These are phyloP conservation scores for Acanthurus leucopareius DNA, from an alignment of 2,797 vertebrate species.

Conservation along the genomic window DNA sequence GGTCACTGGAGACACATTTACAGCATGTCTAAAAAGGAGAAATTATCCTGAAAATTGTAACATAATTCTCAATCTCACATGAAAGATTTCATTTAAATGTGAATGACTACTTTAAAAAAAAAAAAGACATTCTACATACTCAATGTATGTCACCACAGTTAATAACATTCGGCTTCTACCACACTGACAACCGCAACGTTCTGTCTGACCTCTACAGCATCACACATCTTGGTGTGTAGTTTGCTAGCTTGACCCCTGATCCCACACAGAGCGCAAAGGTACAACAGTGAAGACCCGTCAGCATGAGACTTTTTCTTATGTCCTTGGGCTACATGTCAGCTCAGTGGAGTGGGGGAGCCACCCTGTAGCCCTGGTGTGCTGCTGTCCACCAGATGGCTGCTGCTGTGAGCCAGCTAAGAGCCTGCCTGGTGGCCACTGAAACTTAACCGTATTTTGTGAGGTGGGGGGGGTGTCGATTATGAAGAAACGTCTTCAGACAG, in stretches of 20 bases:
- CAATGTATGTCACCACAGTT: background rate
- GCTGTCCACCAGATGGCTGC: conserved; percentile 92
- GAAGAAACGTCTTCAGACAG: conserved; percentile 90
- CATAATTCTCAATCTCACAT: background rate
- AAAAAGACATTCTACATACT: background rate
- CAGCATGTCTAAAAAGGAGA: background rate
- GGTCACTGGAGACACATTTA: background rate
- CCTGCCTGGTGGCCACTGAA: conserved; percentile 85
- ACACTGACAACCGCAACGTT: background rate
- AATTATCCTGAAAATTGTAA: background rate
- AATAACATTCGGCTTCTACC: background rate
- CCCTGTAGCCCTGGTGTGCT: conserved; percentile 74
- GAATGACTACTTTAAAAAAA: background rate
- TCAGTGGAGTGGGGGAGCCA: conserved; percentile 84
- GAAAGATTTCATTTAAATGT: conserved; percentile 6
- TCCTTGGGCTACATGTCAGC: conserved; percentile 83
- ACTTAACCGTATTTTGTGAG: conserved; percentile 80
- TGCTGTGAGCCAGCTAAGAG: conserved; percentile 86
- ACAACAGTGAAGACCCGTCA: conserved; percentile 57
- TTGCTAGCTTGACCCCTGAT: conserved; percentile 51
- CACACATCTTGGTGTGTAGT: conserved; percentile 14
- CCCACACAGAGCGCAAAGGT: conserved; percentile 35
- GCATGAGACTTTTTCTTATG: conserved; percentile 51
- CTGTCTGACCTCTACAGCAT: background rate
- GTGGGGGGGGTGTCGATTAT: conserved; percentile 80